These are phyloP conservation scores for Sebastes minor DNA, from an alignment of 2,797 vertebrate genomes.

Conservation along the genomic window DNA sequence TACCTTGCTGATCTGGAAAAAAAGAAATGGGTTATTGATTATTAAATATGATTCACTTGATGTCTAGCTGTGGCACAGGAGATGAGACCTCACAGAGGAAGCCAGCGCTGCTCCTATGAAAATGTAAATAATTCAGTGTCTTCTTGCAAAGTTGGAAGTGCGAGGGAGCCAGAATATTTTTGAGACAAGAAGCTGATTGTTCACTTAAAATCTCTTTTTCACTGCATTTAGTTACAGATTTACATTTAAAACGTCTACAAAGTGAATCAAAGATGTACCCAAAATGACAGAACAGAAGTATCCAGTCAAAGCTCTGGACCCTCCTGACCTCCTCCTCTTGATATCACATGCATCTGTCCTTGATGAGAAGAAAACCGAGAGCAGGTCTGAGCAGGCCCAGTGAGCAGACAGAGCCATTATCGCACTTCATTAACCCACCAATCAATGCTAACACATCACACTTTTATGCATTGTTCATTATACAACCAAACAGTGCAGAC, in stretches of 20 bases:
- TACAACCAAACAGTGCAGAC: conserved; percentile 21
- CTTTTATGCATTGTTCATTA: conserved; percentile 34
- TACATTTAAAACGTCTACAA: background rate
- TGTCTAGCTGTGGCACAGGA: background rate
- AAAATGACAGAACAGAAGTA: background rate
- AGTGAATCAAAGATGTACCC: conserved; percentile 1
- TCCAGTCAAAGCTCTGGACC: conserved; percentile 6
- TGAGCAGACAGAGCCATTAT: conserved; percentile 4
- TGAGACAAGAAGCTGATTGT: background rate
- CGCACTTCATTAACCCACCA: conserved; percentile 29
- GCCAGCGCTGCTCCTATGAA: background rate
- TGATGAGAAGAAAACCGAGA: conserved; percentile 29
- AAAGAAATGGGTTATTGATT: conserved; percentile 4
- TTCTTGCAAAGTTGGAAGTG: background rate
- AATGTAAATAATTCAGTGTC: conserved; percentile 19
- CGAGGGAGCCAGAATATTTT: background rate
- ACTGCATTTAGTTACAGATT: conserved; percentile 10
- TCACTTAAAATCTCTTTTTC: conserved; percentile 11
- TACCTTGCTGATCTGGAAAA: background rate
- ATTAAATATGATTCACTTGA: background rate
- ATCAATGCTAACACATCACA: conserved; percentile 32
- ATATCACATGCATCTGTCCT: conserved; percentile 23
- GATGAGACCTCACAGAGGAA: background rate
- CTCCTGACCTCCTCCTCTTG: background rate
- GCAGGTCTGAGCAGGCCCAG: conserved; percentile 38